Evolutionary conservation across 2,113 vertebrate species (phyloP), one percentile per base, ranked within the genome.

Genomic region (Sinosuthora webbiana): DNA sequence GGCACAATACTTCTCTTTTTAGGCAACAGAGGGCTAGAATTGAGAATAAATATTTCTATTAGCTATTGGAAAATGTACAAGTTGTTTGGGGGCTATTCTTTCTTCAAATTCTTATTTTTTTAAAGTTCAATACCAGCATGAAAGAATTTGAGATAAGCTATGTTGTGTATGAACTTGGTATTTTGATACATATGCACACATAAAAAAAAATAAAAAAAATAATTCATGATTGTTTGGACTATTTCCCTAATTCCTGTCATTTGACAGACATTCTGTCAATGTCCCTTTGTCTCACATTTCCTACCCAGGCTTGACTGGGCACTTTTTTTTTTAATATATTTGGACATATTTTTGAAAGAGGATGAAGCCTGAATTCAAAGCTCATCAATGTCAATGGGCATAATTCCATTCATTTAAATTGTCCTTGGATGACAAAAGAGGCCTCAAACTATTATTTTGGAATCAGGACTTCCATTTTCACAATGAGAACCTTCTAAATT

Each of bases 251-350:
- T 83, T 97, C 71, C 55, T 75, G 31, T 44, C 77, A 78, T 49
- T 67, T 88, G 71, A 83, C 64, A 93, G 90, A 42, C 6, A 4
- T 59, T 55, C 60, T 78, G 35, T 74, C 92, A 86, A n/a, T 65
- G 52, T 39, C 41, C 47, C 89, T 94, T 95, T 90, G 76, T 92
- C 50, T 88, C 79, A 56, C 39, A 42, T 93, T 89, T 94, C 73
- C 52, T 67, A 83, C 18, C 44, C 13, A 1, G 65, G 50, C 60
- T 70, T 83, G 71, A 74, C 71, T 63, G 67, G 27, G 44, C 50
- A 94, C 11, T 41, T 52, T 55, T 73, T 39, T 35, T 6, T 2
- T 3, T 20, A 30, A 17, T 27, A 35, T 69, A 82, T 87, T 89
- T 88, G 68, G 83, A 80, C 68, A 47, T 27, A 41, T 57, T 95